Percentiles rank a stretch among this genome's conserved stretches.
Conservation (phyloP, 2,797 vertebrate genomes). For the Rhinophrynus dorsalis region DNA sequence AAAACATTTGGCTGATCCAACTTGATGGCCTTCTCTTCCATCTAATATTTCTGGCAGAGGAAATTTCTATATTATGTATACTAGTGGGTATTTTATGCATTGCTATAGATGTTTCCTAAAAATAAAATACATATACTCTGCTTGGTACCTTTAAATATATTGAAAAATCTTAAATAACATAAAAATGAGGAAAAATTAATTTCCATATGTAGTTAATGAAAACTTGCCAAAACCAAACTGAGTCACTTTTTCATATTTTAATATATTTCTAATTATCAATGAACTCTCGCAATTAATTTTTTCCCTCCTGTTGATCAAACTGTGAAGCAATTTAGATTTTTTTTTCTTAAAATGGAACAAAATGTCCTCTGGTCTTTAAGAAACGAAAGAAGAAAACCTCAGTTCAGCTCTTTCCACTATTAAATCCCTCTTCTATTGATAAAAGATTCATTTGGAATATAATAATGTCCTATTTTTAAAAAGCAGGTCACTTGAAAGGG, state of each 20-base stretch:
- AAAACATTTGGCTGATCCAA: no score
- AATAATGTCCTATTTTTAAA: slow-evolving; percentile 25
- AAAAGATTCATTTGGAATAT: slow-evolving; percentile 23
- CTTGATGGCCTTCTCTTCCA: no score
- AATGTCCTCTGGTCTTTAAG: slow-evolving; percentile 11
- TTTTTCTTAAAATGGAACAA: slow-evolving; percentile 25
- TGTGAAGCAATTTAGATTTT: slow-evolving; percentile 19
- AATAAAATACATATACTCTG: no score
- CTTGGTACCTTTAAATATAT: no score
- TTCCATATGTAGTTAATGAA: neutral
- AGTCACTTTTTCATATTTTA: slow-evolving; percentile 13
- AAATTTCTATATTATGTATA: no score
- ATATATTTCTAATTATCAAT: slow-evolving; percentile 42
- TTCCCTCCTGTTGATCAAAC: slow-evolving; percentile 36
- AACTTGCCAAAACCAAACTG: neutral
- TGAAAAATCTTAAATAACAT: no score
- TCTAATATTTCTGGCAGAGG: no score
- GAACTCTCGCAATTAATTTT: slow-evolving; percentile 19
- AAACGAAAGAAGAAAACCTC: neutral
- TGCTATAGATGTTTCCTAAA: no score
- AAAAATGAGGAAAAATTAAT: neutral
- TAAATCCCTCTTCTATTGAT: slow-evolving; percentile 5
- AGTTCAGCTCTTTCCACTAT: neutral
- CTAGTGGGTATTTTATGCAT: no score
- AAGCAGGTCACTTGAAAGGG: slow-evolving; percentile 22